Conservation (phyloP, 2,113 vertebrate genomes). For the Dipodomys spectabilis region DNA sequence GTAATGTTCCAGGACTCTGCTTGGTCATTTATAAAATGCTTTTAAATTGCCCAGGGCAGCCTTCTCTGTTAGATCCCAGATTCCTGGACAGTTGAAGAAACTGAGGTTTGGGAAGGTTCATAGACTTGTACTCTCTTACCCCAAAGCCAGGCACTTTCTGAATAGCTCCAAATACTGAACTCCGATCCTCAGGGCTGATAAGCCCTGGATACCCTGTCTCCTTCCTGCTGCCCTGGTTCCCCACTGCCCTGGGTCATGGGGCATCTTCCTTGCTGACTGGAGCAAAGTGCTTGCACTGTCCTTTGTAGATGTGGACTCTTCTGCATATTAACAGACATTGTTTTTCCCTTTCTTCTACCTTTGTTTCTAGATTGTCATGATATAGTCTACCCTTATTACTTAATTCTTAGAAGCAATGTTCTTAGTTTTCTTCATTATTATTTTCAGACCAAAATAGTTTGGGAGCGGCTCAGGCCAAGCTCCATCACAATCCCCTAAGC, state of each 20-base stretch:
- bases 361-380: not conserved
- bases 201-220: no score
- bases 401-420: not conserved
- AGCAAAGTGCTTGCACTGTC: not conserved
- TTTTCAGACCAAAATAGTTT: conserved; percentile 17
- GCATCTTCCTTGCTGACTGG: not conserved
- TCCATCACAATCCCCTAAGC: not conserved
- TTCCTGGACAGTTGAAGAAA: not conserved
- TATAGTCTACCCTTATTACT: not conserved
- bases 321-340: not conserved
- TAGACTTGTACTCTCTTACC: no score
- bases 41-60: not conserved
- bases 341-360: not conserved
- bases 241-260: accelerated
- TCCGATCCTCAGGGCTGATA: accelerated
- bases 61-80: not conserved
- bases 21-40: not conserved
- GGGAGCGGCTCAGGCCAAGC: not conserved
- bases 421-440: not conserved
- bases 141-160: not conserved
- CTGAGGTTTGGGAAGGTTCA: not conserved
- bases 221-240: accelerated
- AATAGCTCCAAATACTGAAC: accelerated
- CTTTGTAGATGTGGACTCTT: not conserved
- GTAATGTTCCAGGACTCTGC: no score